Evolutionary conservation across 2,888 invertebrate genomes (phyloP).

Genomic region (Notocelia uddmanniana): DNA sequence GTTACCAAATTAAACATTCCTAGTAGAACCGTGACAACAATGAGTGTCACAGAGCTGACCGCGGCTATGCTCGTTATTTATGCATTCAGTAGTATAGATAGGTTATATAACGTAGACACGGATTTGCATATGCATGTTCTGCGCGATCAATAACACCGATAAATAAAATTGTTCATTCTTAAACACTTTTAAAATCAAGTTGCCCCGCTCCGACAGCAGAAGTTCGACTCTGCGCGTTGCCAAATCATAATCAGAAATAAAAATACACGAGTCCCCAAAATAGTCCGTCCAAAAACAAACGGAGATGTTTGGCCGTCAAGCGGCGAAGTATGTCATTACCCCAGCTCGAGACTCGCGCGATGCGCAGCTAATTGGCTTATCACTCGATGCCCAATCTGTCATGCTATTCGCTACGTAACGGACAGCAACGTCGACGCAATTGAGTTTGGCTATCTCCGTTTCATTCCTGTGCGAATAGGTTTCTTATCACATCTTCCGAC

Average conservation of each 20-base stretch:
- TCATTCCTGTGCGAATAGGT: not conserved
- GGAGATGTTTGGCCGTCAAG: constrained; percentile 32
- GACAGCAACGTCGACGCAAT: not conserved
- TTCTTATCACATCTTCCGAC: not conserved
- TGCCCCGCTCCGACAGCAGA: constrained; percentile 15
- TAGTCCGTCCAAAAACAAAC: constrained; percentile 41
- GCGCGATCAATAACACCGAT: not conserved
- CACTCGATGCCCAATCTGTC: constrained; percentile 24
- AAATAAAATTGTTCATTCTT: not conserved
- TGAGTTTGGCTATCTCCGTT: not conserved
- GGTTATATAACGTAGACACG: not conserved
- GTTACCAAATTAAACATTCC: not conserved
- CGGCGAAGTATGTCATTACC: constrained; percentile 30
- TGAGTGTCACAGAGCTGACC: constrained; percentile 18
- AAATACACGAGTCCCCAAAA: constrained; percentile 33
- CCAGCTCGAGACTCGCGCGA: not conserved
- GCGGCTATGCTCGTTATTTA: not conserved
- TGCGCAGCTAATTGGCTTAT: constrained; percentile 38
- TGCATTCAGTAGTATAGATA: constrained; percentile 2
- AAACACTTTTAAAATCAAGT: not conserved
- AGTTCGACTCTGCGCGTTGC: constrained; percentile 28
- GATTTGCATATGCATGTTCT: constrained; percentile 6
- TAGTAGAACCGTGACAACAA: constrained; percentile 2
- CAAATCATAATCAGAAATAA: constrained; percentile 41
- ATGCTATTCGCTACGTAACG: constrained; percentile 2